Percentiles rank a stretch among this genome's conserved stretches.
phyloP scores from a whole-genome alignment of 2,888 invertebrate genomes.

The Listrodromus nycthemerus region DNA sequence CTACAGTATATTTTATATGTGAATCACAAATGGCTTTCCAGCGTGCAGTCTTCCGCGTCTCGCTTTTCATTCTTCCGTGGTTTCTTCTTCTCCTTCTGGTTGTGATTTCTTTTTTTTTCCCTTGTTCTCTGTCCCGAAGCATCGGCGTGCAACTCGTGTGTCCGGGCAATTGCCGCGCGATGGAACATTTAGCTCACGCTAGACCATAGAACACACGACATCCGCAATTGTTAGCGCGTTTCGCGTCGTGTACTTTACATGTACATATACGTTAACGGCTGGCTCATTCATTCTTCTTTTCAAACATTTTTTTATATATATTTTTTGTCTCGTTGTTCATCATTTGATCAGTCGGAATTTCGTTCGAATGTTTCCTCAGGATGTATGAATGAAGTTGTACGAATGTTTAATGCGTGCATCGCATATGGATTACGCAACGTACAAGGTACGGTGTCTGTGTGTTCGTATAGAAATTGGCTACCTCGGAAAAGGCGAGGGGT shows the following conservation, averaged over 20 bases:
- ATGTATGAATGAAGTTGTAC: slow-evolving; percentile 21
- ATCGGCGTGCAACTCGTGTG: slow-evolving; percentile 1
- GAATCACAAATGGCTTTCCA: slow-evolving; percentile 13
- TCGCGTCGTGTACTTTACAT: slow-evolving; percentile 40
- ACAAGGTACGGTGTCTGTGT: neutral
- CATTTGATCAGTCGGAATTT: slow-evolving; percentile 10
- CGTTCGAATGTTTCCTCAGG: neutral
- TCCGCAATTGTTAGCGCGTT: slow-evolving; percentile 51
- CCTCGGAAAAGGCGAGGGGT: slow-evolving; percentile 11
- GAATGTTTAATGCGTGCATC: neutral
- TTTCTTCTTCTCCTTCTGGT: neutral
- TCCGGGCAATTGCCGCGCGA: slow-evolving; percentile 35
- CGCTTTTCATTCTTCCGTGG: slow-evolving; percentile 15
- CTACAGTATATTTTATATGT: slow-evolving; percentile 1
- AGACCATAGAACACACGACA: slow-evolving; percentile 33
- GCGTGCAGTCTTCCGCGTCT: slow-evolving; percentile 22
- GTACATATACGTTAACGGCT: neutral
- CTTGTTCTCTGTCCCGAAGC: slow-evolving; percentile 18
- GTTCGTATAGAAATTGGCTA: slow-evolving; percentile 25
- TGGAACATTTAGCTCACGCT: slow-evolving; percentile 54
- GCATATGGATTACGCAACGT: neutral
- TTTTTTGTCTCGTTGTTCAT: neutral
- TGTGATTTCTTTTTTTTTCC: slow-evolving; percentile 16
- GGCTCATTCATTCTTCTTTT: slow-evolving; percentile 29
- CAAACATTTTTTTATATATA: neutral